Evolutionary conservation across 2,888 invertebrate genomes (phyloP).

Genomic region (Oithona nana): DNA sequence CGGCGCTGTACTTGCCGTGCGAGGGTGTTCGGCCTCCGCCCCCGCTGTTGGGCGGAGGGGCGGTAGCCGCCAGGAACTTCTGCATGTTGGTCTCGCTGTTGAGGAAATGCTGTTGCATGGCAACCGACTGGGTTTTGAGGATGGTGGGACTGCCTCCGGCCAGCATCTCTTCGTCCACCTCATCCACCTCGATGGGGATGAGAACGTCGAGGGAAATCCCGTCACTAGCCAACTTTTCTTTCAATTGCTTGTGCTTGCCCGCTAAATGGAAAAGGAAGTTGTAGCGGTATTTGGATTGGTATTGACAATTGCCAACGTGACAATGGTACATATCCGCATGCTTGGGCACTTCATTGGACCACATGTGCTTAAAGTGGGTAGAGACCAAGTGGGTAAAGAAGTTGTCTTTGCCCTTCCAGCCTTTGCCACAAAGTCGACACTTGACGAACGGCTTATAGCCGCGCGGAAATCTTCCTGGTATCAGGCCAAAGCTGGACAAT

Average conservation of each 20-base stretch:
- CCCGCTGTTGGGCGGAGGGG: constrained; percentile 2
- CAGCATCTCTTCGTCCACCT: neutral
- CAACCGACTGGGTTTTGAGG: neutral
- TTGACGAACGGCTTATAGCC: constrained; percentile 16
- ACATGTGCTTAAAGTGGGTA: constrained; percentile 12
- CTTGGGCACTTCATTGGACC: constrained; percentile 14
- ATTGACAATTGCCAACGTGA: constrained; percentile 2
- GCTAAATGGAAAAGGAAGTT: constrained; percentile 16
- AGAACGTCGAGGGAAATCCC: constrained; percentile 12
- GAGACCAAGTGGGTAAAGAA: constrained; percentile 16
- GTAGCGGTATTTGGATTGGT: constrained; percentile 14
- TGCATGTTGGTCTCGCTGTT: neutral
- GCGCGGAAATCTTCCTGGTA: neutral
- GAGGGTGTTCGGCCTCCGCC: neutral
- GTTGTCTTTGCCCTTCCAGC: constrained; percentile 16
- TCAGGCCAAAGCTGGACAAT: neutral
- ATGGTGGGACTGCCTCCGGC: neutral
- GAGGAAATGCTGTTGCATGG: neutral
- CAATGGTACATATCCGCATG: constrained; percentile 16
- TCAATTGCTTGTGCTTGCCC: constrained; percentile 15
- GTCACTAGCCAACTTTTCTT: constrained; percentile 7
- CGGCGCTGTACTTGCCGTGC: neutral
- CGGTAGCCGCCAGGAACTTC: neutral
- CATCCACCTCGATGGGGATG: constrained; percentile 7
- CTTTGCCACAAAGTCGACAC: constrained; percentile 15